Evolutionary conservation across 2,888 invertebrate species (phyloP).

Genomic region (Atethmia centrago): DNA sequence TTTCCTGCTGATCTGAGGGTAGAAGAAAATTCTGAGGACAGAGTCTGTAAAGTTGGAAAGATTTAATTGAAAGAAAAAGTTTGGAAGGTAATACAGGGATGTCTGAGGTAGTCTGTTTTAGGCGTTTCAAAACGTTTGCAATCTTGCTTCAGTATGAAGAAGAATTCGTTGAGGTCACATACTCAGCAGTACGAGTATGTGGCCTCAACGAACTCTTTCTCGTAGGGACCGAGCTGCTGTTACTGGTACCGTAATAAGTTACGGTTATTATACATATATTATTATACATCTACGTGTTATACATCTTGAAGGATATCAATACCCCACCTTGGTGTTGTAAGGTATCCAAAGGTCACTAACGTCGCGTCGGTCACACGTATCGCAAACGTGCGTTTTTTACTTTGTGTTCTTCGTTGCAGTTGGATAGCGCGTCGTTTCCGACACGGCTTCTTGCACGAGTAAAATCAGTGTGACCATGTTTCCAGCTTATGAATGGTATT

Average conservation of each 20-base stretch:
- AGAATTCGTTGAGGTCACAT: neutral
- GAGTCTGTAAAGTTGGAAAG: neutral
- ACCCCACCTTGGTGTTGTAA: neutral
- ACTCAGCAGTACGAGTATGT: too few relatives aligned
- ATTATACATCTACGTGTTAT: neutral
- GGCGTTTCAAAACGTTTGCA: neutral
- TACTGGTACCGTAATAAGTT: neutral
- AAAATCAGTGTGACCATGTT: neutral
- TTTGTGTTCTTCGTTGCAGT: neutral
- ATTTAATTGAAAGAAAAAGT: neutral
- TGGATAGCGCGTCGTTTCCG: too few relatives aligned
- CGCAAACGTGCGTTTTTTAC: neutral
- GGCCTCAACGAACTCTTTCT: too few relatives aligned
- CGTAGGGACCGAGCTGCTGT: neutral
- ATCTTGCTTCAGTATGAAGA: neutral
- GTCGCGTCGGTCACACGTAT: neutral
- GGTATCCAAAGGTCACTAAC: neutral
- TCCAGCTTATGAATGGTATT: neutral
- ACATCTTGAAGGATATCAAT: neutral
- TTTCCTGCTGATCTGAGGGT: slow-evolving; percentile 40
- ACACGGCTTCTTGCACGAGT: neutral
- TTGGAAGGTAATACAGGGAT: neutral
- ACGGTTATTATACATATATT: too few relatives aligned
- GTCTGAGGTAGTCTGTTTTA: neutral
- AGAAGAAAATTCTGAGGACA: neutral